Conservation (phyloP, 2,797 vertebrate genomes). For the Sebastiscus tertius region DNA sequence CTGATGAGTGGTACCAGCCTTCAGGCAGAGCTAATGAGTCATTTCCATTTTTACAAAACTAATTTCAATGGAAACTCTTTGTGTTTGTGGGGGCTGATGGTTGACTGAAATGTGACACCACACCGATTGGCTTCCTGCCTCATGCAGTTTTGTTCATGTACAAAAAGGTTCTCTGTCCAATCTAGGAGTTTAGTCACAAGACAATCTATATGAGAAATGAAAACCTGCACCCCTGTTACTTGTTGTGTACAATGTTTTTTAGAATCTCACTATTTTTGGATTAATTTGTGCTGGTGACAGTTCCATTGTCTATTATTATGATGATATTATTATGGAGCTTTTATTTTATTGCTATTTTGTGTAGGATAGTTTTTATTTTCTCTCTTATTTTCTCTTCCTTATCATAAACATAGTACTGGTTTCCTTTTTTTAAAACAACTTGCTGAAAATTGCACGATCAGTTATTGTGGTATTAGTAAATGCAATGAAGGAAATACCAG, state of each 20-base stretch:
- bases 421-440: constrained; percentile 89
- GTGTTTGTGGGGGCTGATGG: constrained; percentile 48
- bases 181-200: constrained; percentile 78
- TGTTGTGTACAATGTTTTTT: constrained; percentile 90
- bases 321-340: constrained; percentile 79
- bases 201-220: constrained; percentile 89
- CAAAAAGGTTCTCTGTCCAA: constrained; percentile 78
- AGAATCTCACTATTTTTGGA: constrained; percentile 89
- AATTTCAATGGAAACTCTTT: constrained; percentile 22
- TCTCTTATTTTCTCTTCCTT: constrained; percentile 78
- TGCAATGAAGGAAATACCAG: constrained; percentile 88
- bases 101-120: constrained; percentile 72
- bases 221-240: constrained; percentile 84
- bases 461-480: constrained; percentile 87
- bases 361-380: constrained; percentile 81
- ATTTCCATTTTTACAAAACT: constrained; percentile 16
- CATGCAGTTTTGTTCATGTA: constrained; percentile 70
- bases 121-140: constrained; percentile 58
- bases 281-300: constrained; percentile 96
- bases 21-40: constrained; percentile 5
- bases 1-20: neutral
- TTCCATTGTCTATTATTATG: constrained; percentile 89
- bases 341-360: constrained; percentile 83
- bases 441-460: constrained; percentile 93
- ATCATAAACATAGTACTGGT: constrained; percentile 86